Conservation (phyloP, 2,113 vertebrate genomes). For the Triplophysa dalaica region DNA sequence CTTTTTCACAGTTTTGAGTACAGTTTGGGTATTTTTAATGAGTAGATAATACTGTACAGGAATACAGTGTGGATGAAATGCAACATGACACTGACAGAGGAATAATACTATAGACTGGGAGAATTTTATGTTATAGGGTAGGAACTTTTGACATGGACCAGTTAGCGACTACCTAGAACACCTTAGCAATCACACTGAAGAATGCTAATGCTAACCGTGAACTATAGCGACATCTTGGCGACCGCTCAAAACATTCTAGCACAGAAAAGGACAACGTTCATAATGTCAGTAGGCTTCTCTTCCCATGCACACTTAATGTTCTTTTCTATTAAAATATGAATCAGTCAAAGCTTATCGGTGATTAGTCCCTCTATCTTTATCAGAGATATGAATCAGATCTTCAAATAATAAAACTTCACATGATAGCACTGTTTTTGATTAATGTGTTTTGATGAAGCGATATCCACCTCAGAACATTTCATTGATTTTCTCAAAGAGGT, state of each 20-base stretch:
- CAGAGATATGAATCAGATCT: conserved; percentile 84
- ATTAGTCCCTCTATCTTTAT: conserved; percentile 83
- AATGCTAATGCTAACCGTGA: no score
- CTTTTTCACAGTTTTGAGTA: no score
- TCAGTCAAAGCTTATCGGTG: conserved; percentile 79
- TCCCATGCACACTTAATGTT: conserved; percentile 37
- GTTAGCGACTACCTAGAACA: background rate
- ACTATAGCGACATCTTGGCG: background rate
- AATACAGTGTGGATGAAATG: no score
- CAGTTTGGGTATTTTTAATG: no score
- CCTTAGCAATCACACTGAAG: background rate
- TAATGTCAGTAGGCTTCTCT: background rate
- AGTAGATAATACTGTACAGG: no score
- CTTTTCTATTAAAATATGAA: conserved; percentile 34
- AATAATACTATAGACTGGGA: no score
- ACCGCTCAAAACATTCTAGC: background rate
- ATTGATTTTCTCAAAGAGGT: conserved; percentile 80
- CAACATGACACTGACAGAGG: no score
- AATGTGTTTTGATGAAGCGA: conserved; percentile 83
- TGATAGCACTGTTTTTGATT: conserved; percentile 79
- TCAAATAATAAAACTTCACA: conserved; percentile 80
- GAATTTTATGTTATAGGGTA: no score
- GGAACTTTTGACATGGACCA: background rate
- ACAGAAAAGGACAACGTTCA: background rate
- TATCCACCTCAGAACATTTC: conserved; percentile 81